Conservation (phyloP, 2,888 invertebrate species). For the Melanargia galathea region DNA sequence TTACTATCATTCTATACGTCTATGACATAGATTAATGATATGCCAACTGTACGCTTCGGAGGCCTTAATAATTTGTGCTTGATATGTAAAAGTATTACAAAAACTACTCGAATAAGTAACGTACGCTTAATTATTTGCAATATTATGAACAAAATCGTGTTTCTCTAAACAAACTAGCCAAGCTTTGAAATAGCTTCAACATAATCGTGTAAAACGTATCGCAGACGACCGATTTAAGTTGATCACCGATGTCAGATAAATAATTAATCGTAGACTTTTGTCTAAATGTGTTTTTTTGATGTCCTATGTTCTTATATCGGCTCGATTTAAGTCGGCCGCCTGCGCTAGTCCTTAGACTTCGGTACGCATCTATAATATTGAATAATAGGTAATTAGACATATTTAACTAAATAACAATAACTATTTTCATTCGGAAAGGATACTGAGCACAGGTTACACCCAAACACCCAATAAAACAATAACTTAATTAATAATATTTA, state of each 20-base stretch:
- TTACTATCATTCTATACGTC: slow-evolving; percentile 30
- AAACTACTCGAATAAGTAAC: slow-evolving; percentile 31
- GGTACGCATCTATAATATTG: slow-evolving; percentile 14
- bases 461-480: slow-evolving; percentile 33
- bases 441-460: slow-evolving; percentile 32
- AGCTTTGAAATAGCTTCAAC: slow-evolving; percentile 29
- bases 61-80: slow-evolving; percentile 65
- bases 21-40: slow-evolving; percentile 62
- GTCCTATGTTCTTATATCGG: not conserved
- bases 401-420: slow-evolving; percentile 22
- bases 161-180: slow-evolving; percentile 34
- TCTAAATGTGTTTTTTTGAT: too few species aligned
- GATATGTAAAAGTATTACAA: slow-evolving; percentile 61
- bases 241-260: not conserved
- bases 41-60: slow-evolving; percentile 62
- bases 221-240: not conserved
- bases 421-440: slow-evolving; percentile 24
- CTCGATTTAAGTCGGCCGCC: not conserved
- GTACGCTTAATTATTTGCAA: slow-evolving; percentile 35
- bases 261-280: not conserved
- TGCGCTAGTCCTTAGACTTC: not conserved
- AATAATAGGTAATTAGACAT: slow-evolving; percentile 4
- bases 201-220: slow-evolving; percentile 19
- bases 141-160: slow-evolving; percentile 36
- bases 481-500: slow-evolving; percentile 29